Evolutionary conservation across 2,797 vertebrate species (phyloP).

Genomic region (Chaenodraco wilsoni): DNA sequence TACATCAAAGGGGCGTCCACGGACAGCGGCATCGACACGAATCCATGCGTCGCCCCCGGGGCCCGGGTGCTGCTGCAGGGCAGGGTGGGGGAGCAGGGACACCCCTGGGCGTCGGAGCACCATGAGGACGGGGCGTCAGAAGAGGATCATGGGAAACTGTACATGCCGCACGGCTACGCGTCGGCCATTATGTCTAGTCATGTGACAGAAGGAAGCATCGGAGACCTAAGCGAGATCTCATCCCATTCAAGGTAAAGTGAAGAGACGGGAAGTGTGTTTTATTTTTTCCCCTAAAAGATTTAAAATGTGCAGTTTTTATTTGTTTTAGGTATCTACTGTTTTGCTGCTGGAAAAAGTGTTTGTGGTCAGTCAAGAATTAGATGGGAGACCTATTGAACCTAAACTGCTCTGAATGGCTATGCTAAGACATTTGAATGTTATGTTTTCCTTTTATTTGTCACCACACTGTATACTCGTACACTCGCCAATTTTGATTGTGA

Average conservation of each 20-base stretch:
- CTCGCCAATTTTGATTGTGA: background rate
- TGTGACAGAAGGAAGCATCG: slow-evolving; percentile 87
- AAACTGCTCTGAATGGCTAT: background rate
- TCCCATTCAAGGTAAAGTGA: slow-evolving; percentile 91
- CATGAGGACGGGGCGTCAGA: slow-evolving; percentile 78
- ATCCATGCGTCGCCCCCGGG: slow-evolving; percentile 87
- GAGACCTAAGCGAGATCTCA: slow-evolving; percentile 93
- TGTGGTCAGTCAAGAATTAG: background rate
- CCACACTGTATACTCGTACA: background rate
- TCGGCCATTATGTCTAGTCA: slow-evolving; percentile 82
- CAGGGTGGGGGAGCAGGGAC: slow-evolving; percentile 79
- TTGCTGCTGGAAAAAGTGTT: background rate
- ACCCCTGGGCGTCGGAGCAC: slow-evolving; percentile 83
- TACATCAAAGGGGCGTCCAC: slow-evolving; percentile 96
- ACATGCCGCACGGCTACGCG: slow-evolving; percentile 85
- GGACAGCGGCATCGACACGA: slow-evolving; percentile 95
- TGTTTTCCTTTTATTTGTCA: background rate
- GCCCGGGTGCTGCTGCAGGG: slow-evolving; percentile 73
- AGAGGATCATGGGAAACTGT: slow-evolving; percentile 88
- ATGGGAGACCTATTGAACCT: background rate
- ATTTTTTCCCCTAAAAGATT: background rate
- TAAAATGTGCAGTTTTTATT: background rate
- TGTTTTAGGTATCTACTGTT: background rate
- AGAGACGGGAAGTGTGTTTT: background rate
- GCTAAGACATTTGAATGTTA: background rate